Evolutionary conservation across 2,888 invertebrate species (phyloP), one percentile per base, ranked within the genome.

Genomic region (Cerceris rybyensis): DNA sequence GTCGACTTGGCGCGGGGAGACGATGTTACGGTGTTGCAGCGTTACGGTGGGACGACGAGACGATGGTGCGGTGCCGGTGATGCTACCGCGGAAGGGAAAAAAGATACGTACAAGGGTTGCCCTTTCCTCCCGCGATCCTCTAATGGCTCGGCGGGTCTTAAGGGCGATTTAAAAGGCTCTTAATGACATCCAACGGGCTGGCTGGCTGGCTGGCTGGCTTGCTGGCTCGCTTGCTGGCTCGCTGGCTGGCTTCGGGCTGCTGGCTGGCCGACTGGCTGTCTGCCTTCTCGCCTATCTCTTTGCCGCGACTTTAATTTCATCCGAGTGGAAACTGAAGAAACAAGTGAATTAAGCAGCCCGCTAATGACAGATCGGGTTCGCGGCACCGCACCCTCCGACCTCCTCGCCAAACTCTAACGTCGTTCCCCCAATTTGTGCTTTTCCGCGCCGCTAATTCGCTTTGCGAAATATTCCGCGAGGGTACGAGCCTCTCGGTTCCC

Each of bases 81-180:
- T 72, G 73, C 63, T 59, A 55, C 43, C 43, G 72, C 61, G 69
- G 65, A 77, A 78, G 86, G 85, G 87, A 86, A 88, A 87, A 87
- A 88, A 85, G 87, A 88, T 84, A 85, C 78, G 87, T 86, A 89
- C 86, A 89, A 90, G 90, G 88, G 88, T 88, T 86, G 88, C 86
- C 88, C 90, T 90, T 90, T 88, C 85, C 88, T 88, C 83, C 84
- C 88, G 86, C 85, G 88, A 86, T 81, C 75, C 88, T 88, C 89
- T 91, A 92, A 91, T 91, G 91, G 90, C 88, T 83, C 83, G 86
- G 85, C 82, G 84, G 88, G 85, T 91, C 89, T 89, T 90, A 88
- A 91, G 91, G 91, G 91, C 88, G 90, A 90, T 92, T 92, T 91
- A 91, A 92, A 91, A 92, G 91, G 91, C 90, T 92, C 90, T 91